Evolutionary conservation across 2,888 invertebrate species (phyloP).

Genomic region (Exephanes ischioxanthus): DNA sequence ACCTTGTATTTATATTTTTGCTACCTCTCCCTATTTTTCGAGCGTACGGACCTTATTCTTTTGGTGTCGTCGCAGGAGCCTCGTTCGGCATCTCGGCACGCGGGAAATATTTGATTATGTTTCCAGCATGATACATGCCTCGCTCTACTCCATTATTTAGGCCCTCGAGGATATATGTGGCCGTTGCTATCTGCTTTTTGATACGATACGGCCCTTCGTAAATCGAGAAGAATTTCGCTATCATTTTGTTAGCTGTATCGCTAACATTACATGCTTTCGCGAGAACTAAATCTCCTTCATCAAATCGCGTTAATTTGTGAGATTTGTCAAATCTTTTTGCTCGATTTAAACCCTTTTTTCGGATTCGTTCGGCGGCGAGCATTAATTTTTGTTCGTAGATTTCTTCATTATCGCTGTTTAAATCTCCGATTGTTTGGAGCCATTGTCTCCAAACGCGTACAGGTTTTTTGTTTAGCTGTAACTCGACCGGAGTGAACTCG

Average conservation of each 20-base stretch:
- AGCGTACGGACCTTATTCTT: too few relatives aligned
- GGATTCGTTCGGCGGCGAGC: too few relatives aligned
- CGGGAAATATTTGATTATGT: too few relatives aligned
- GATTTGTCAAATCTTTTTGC: background rate
- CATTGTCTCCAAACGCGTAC: too few relatives aligned
- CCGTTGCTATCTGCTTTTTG: background rate
- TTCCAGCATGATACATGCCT: conserved; percentile 10
- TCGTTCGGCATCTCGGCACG: too few relatives aligned
- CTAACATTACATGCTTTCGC: background rate
- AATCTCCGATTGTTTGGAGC: too few relatives aligned
- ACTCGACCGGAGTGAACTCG: background rate
- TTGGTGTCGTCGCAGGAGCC: too few relatives aligned
- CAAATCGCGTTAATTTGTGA: background rate
- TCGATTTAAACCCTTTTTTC: background rate
- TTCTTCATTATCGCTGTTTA: too few relatives aligned
- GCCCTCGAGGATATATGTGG: conserved; percentile 14
- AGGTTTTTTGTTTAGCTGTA: background rate
- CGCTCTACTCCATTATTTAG: background rate
- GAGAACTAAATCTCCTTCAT: background rate
- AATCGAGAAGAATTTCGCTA: conserved; percentile 20
- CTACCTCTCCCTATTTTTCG: too few relatives aligned
- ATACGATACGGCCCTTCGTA: conserved; percentile 15
- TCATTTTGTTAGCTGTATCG: conserved; percentile 3
- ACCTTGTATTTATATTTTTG: too few relatives aligned
- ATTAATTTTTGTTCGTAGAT: too few relatives aligned